phyloP scores from a whole-genome alignment of 1,140 invertebrate species.

The Augochlora pura region DNA sequence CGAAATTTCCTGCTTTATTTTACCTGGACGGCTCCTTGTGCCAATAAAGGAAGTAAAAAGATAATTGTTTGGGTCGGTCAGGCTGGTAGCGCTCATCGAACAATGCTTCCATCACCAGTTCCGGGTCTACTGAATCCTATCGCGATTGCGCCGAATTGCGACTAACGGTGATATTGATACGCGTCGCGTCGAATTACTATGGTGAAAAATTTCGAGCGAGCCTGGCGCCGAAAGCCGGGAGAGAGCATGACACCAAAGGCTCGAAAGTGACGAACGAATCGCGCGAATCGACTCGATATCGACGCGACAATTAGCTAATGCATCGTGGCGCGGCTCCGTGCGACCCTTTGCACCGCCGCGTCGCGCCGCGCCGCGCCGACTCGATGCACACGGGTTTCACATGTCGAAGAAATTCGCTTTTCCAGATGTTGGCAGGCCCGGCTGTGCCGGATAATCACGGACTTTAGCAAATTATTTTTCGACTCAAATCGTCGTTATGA shows the following conservation, averaged over 20 bases:
- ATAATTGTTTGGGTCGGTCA: neutral
- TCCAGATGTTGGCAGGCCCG: conserved; percentile 31
- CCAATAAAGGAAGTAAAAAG: neutral
- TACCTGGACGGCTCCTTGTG: neutral
- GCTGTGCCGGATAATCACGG: conserved; percentile 60
- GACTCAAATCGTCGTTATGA: no score
- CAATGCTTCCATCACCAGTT: neutral
- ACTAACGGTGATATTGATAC: neutral
- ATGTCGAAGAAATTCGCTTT: conserved; percentile 55
- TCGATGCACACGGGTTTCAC: conserved; percentile 41
- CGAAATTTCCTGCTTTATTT: neutral
- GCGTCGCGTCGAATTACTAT: neutral
- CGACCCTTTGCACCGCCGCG: conserved; percentile 3
- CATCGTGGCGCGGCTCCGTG: conserved; percentile 34
- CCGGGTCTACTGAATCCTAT: no score
- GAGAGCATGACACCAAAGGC: conserved; percentile 22
- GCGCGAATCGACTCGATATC: conserved; percentile 57
- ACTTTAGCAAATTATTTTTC: conserved; percentile 18
- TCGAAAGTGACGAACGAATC: conserved; percentile 54
- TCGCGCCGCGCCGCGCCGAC: neutral
- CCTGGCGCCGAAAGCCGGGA: neutral
- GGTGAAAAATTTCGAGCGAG: neutral
- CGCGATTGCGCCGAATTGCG: neutral
- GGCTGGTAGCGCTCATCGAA: neutral
- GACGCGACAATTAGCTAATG: conserved; percentile 73